phyloP scores from a whole-genome alignment of 2,113 vertebrate species.

The Siniperca chuatsi region DNA sequence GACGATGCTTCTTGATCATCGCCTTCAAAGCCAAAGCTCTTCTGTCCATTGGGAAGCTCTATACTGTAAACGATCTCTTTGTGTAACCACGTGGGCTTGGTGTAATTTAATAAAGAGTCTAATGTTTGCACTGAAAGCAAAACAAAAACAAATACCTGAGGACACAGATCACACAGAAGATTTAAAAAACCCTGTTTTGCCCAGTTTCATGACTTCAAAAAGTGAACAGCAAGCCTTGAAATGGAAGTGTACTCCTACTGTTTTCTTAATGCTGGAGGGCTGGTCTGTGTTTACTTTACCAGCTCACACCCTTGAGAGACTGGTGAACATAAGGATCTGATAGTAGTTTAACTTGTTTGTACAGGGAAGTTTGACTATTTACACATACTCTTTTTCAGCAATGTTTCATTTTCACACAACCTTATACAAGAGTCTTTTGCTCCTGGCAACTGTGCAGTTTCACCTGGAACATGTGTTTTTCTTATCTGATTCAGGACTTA shows the following conservation, averaged over 20 bases:
- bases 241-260: slow-evolving; percentile 6
- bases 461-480: background rate
- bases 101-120: background rate
- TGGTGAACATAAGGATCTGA: slow-evolving; percentile 3
- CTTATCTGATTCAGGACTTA: background rate
- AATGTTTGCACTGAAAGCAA: background rate
- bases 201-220: background rate
- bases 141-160: background rate
- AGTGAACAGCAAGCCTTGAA: background rate
- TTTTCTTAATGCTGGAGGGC: slow-evolving; percentile 41
- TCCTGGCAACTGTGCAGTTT: background rate
- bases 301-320: slow-evolving; percentile 73
- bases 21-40: slow-evolving; percentile 59
- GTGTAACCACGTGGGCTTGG: background rate
- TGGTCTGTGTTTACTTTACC: slow-evolving; percentile 75
- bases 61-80: background rate
- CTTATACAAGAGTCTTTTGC: background rate
- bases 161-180: background rate
- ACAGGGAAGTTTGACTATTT: background rate
- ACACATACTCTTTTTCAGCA: background rate
- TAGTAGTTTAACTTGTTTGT: slow-evolving; percentile 30
- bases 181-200: background rate
- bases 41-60: slow-evolving; percentile 71
- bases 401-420: slow-evolving; percentile 1
- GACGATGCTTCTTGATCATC: slow-evolving; percentile 60